Percentiles rank a stretch among this genome's conserved stretches.
Evolutionary conservation across 2,113 vertebrate species (phyloP).

Genomic region (Procavia capensis): DNA sequence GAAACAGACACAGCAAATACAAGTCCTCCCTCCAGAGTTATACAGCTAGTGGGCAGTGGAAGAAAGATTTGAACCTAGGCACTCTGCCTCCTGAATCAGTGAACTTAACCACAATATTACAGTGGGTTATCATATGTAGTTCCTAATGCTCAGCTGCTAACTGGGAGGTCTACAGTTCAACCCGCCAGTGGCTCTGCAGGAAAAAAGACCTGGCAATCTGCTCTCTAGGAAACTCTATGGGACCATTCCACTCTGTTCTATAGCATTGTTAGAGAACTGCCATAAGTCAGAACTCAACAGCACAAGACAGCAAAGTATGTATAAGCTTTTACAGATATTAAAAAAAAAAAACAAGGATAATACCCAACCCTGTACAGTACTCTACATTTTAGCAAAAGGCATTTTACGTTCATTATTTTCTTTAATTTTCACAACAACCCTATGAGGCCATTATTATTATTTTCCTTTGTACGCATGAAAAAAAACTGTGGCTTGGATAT

Average conservation of each 20-base stretch:
- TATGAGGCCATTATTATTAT: neutral
- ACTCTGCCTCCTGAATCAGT: neutral
- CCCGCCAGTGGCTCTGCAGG: neutral
- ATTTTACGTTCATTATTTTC: neutral
- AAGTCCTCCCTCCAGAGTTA: neutral
- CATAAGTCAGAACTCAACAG: neutral
- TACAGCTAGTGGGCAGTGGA: neutral
- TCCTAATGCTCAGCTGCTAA: neutral
- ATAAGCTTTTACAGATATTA: neutral
- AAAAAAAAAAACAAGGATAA: neutral
- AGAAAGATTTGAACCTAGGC: neutral
- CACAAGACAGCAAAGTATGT: neutral
- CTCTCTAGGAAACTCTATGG: neutral
- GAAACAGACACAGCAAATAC: neutral
- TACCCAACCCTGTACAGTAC: neutral
- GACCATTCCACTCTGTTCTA: neutral
- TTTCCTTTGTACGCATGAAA: neutral
- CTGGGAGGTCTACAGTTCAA: neutral
- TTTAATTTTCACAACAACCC: neutral
- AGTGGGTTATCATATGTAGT: neutral
- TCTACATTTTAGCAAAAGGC: neutral
- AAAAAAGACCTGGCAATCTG: neutral
- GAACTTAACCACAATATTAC: neutral
- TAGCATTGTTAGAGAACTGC: neutral
- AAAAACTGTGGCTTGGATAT: neutral